phyloP scores from a whole-genome alignment of 2,797 vertebrate genomes.

The Acanthopagrus latus region DNA sequence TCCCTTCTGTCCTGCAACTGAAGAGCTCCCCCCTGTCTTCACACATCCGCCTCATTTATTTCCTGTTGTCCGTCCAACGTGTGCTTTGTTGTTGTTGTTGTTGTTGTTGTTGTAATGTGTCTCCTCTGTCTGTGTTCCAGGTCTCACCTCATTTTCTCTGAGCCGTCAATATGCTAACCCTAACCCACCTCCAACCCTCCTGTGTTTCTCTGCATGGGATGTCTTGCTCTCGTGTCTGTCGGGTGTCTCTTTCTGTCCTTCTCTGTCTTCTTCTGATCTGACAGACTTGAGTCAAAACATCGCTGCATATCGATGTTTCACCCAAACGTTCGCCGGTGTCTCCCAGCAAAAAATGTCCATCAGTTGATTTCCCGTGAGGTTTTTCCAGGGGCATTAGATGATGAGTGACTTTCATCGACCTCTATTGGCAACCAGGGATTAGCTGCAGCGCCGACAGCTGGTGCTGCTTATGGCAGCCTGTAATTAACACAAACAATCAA shows the following conservation, averaged over 20 bases:
- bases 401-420: constrained; percentile 36
- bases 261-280: constrained; percentile 6
- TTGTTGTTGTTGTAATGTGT: constrained; percentile 33
- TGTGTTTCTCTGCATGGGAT: constrained; percentile 35
- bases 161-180: not conserved
- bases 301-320: not conserved
- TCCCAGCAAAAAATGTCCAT: not conserved
- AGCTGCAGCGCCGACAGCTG: constrained; percentile 55
- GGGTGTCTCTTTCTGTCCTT: constrained; percentile 13
- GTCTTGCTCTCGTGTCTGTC: constrained; percentile 28
- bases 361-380: constrained; percentile 10
- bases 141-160: constrained; percentile 34
- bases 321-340: not conserved
- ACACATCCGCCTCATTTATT: not conserved
- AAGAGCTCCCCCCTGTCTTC: constrained; percentile 1
- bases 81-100: constrained; percentile 8
- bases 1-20: constrained; percentile 13
- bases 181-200: constrained; percentile 7
- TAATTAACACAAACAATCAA: constrained; percentile 45
- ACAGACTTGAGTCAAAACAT: constrained; percentile 42
- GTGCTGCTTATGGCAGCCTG: constrained; percentile 28
- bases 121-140: constrained; percentile 51
- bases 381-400: not conserved
- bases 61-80: constrained; percentile 11
- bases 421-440: constrained; percentile 43